Percentiles rank a stretch among this genome's conserved stretches.
phyloP scores from a whole-genome alignment of 1,140 invertebrate species.

The Cherax destructor region DNA sequence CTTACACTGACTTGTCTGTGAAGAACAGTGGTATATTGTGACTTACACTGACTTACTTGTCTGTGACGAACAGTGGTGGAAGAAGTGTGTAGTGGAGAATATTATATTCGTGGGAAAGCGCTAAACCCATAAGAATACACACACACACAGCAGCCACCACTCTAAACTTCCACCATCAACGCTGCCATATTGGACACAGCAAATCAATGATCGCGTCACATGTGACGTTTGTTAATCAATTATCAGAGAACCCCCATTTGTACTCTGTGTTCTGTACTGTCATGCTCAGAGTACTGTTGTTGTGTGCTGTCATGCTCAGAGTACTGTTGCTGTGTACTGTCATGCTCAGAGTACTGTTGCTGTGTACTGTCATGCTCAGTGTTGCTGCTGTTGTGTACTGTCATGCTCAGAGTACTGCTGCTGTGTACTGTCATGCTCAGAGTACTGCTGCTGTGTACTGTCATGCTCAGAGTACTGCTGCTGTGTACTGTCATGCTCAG shows the following conservation, averaged over 20 bases:
- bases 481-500: slow-evolving; percentile 29
- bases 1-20: no score
- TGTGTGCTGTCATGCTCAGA: no score
- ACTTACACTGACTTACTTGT: no score
- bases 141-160: no score
- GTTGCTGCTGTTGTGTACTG: not conserved
- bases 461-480: slow-evolving; percentile 13
- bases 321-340: no score
- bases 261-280: slow-evolving; percentile 20
- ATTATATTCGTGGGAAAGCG: no score
- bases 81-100: no score
- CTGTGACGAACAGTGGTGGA: no score
- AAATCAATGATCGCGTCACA: not conserved
- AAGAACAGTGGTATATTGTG: no score
- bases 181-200: slow-evolving; percentile 26
- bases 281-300: slow-evolving; percentile 5
- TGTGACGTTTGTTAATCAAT: slow-evolving; percentile 36
- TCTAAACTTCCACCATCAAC: not conserved
- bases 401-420: slow-evolving; percentile 9
- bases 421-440: slow-evolving; percentile 29
- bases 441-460: not conserved
- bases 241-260: slow-evolving; percentile 14
- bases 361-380: slow-evolving; percentile 23
- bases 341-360: no score
- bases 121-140: no score